These are phyloP conservation scores for Sus scrofa DNA, from an alignment of 2,113 vertebrate species.

Conservation along the genomic window DNA sequence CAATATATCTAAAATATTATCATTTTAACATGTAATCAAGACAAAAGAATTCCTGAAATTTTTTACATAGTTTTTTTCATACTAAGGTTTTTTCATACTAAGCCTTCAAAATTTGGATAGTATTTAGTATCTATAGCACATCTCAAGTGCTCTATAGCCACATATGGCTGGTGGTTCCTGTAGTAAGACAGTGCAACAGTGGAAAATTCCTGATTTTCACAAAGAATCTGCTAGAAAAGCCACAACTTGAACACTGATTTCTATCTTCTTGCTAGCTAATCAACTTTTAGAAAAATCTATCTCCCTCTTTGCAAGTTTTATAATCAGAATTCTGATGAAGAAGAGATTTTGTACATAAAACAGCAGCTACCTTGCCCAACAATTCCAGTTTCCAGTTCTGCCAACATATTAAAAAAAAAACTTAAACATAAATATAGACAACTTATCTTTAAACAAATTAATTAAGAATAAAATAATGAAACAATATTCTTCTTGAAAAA, in stretches of 20 bases:
- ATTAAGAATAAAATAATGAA: constrained; percentile 37
- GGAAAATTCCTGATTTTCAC: constrained; percentile 37
- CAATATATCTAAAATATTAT: neutral
- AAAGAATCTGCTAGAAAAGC: constrained; percentile 51
- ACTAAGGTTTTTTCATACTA: neutral
- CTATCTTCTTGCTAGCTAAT: neutral
- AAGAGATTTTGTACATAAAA: neutral
- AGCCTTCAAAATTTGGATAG: constrained; percentile 6
- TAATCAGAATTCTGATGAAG: constrained; percentile 34
- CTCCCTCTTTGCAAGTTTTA: neutral
- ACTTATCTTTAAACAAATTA: constrained; percentile 45
- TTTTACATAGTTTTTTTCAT: neutral
- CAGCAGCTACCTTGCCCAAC: constrained; percentile 15
- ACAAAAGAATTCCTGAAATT: neutral
- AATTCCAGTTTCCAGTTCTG: neutral
- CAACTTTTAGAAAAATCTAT: constrained; percentile 28
- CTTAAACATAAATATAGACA: constrained; percentile 11
- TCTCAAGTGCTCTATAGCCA: constrained; percentile 9
- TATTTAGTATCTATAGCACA: constrained; percentile 27
- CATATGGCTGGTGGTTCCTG: neutral
- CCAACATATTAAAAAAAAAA: constrained; percentile 35
- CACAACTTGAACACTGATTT: constrained; percentile 23
- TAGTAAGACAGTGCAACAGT: neutral
- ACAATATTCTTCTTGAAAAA: constrained; percentile 58
- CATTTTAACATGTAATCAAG: constrained; percentile 20